Conservation (phyloP, 2,888 invertebrate genomes). For the Phaedon cochleariae region DNA sequence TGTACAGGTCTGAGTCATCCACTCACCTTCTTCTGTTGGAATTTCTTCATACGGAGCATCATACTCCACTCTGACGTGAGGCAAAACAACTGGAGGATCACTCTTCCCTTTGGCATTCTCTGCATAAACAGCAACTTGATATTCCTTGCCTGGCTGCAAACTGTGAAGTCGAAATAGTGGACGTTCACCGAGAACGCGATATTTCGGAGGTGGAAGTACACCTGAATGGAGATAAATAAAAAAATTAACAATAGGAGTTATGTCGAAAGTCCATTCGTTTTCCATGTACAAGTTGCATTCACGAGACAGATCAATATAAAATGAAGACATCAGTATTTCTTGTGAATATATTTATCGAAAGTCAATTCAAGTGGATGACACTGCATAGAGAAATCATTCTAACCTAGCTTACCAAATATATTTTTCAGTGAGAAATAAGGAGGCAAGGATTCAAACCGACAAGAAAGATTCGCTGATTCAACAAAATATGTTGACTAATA, state of each 20-base stretch:
- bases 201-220: slow-evolving; percentile 59
- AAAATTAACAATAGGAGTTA: not conserved
- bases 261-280: no score
- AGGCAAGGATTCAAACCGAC: no score
- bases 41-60: slow-evolving; percentile 10
- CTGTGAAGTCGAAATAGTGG: slow-evolving; percentile 79
- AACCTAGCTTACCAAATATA: no score
- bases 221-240: slow-evolving; percentile 40
- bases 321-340: no score
- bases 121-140: slow-evolving; percentile 82
- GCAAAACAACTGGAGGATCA: slow-evolving; percentile 76
- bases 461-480: no score
- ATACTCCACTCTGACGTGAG: slow-evolving; percentile 63
- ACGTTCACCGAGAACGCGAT: slow-evolving; percentile 70
- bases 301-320: not conserved
- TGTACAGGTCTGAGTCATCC: no score
- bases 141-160: slow-evolving; percentile 78
- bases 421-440: no score
- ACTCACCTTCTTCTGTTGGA: slow-evolving; percentile 35
- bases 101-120: slow-evolving; percentile 84
- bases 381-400: no score
- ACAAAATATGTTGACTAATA: no score
- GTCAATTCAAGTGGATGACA: no score
- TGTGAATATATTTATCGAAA: no score
- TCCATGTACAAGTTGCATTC: not conserved